phyloP scores from a whole-genome alignment of 2,797 vertebrate species.

The Lindbergichthys nudifrons region DNA sequence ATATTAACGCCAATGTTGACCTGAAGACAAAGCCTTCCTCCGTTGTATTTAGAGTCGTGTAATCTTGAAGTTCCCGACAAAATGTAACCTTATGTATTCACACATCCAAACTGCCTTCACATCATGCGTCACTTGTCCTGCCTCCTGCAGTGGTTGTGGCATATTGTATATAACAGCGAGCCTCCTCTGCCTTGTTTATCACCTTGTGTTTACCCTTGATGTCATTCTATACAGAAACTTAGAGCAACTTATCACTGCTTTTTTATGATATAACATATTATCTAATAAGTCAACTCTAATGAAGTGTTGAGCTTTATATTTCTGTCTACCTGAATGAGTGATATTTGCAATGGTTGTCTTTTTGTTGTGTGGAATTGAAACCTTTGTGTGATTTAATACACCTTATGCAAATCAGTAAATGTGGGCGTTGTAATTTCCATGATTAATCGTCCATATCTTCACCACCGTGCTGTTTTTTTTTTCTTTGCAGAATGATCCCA shows the following conservation, averaged over 20 bases:
- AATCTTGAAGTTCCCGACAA: conserved; percentile 56
- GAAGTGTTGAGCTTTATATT: conserved; percentile 41
- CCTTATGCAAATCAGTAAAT: conserved; percentile 56
- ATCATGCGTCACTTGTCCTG: conserved; percentile 64
- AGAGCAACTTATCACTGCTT: conserved; percentile 38
- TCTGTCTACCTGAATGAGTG: conserved; percentile 23
- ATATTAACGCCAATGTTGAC: conserved; percentile 72
- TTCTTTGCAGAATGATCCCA: conserved; percentile 90
- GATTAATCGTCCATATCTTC: conserved; percentile 55
- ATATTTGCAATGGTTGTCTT: conserved; percentile 47
- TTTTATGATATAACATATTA: conserved; percentile 39
- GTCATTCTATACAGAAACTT: conserved; percentile 45
- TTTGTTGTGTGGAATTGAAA: conserved; percentile 42
- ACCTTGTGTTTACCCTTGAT: conserved; percentile 59
- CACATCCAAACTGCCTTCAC: conserved; percentile 57
- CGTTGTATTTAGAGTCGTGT: conserved; percentile 55
- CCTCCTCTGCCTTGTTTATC: conserved; percentile 62
- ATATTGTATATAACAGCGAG: conserved; percentile 40
- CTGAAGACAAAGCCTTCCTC: conserved; percentile 69
- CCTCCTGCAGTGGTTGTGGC: conserved; percentile 64
- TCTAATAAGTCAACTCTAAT: conserved; percentile 55
- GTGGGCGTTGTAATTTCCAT: conserved; percentile 44
- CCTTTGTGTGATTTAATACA: conserved; percentile 60
- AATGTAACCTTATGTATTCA: conserved; percentile 68
- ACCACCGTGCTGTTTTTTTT: conserved; percentile 39